phyloP scores from a whole-genome alignment of 1,140 invertebrate species.

The Eupeodes corollae region DNA sequence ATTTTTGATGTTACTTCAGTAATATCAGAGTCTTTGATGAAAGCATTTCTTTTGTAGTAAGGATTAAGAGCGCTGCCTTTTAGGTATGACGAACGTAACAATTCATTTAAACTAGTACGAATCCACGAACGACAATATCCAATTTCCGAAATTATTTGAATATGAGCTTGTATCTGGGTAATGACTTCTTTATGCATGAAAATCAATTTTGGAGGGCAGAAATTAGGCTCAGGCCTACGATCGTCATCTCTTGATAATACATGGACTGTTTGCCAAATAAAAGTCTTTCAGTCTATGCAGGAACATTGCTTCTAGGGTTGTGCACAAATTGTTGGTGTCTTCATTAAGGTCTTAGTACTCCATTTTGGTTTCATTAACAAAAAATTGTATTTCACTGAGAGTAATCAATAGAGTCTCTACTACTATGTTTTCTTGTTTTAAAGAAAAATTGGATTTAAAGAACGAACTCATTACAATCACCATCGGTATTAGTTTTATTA shows the following conservation, averaged over 20 bases:
- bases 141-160: conserved; percentile 76
- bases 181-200: conserved; percentile 80
- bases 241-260: conserved; percentile 60
- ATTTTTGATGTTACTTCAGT: conserved; percentile 64
- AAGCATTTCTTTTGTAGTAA: conserved; percentile 68
- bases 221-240: conserved; percentile 69
- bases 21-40: conserved; percentile 65
- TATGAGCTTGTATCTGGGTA: conserved; percentile 51
- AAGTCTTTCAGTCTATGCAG: conserved; percentile 81
- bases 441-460: conserved; percentile 28
- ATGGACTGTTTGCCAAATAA: conserved; percentile 64
- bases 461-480: conserved; percentile 34
- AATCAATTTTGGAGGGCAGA: conserved; percentile 74
- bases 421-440: conserved; percentile 46
- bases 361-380: conserved; percentile 43
- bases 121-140: conserved; percentile 87
- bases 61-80: conserved; percentile 58
- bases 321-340: conserved; percentile 60
- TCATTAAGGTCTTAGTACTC: conserved; percentile 49
- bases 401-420: conserved; percentile 59
- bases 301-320: conserved; percentile 74
- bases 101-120: conserved; percentile 77
- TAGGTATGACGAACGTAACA: conserved; percentile 74
- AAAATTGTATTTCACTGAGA: conserved; percentile 57
- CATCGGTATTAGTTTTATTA: too few relatives aligned